Evolutionary conservation across 2,113 vertebrate genomes (phyloP).

Genomic region (Polypterus senegalus): DNA sequence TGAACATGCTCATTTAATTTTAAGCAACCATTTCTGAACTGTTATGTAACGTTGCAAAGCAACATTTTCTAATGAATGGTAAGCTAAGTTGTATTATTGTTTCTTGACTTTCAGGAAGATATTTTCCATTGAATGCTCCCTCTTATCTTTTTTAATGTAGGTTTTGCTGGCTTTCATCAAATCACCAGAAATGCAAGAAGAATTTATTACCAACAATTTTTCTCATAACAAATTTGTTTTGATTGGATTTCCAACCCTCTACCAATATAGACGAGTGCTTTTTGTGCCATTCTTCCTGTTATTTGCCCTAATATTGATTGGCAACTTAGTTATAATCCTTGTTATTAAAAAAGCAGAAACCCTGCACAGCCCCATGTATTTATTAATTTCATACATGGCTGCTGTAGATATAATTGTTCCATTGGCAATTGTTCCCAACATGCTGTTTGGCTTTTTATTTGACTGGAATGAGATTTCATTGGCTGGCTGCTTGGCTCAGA

Average conservation of each 20-base stretch:
- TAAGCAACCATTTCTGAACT: no score
- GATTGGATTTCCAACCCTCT: conserved; percentile 37
- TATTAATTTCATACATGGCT: conserved; percentile 47
- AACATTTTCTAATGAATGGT: no score
- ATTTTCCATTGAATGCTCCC: no score
- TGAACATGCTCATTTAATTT: no score
- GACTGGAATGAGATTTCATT: conserved; percentile 17
- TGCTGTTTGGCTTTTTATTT: conserved; percentile 21
- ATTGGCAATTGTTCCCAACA: conserved; percentile 13
- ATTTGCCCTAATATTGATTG: conserved; percentile 34
- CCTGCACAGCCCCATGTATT: conserved; percentile 54
- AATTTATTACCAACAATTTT: conserved; percentile 26
- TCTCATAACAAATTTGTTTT: conserved; percentile 42
- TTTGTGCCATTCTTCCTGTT: conserved; percentile 27
- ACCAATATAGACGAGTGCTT: conserved; percentile 29
- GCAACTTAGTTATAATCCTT: conserved; percentile 34
- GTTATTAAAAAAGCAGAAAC: conserved; percentile 25
- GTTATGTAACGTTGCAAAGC: no score
- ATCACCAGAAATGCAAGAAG: conserved; percentile 17
- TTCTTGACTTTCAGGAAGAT: no score
- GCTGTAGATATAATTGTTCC: conserved; percentile 35
- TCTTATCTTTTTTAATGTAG: no score
- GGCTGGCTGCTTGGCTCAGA: conserved; percentile 21
- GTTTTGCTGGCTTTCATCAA: no score
- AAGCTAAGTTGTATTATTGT: no score